Percentiles rank a stretch among this genome's conserved stretches.
These are phyloP conservation scores for Anoplius nigerrimus DNA, from an alignment of 2,888 invertebrate species.

Conservation along the genomic window DNA sequence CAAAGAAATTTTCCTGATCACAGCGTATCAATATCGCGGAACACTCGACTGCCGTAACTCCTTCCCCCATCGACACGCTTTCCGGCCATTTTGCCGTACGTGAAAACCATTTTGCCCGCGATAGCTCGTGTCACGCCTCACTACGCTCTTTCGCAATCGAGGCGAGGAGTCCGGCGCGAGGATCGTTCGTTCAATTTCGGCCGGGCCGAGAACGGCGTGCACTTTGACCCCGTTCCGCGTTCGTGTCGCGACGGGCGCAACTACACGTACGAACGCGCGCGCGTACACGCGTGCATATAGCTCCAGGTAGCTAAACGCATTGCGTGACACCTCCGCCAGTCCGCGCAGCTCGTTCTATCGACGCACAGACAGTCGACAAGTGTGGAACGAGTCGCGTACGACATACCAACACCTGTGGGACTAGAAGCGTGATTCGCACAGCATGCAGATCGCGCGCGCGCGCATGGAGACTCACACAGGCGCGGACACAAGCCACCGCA, in stretches of 20 bases:
- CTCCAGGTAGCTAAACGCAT: neutral
- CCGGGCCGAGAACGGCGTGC: neutral
- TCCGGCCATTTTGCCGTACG: too few species aligned
- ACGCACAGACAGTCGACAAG: too few species aligned
- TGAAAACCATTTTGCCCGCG: too few species aligned
- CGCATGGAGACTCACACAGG: neutral
- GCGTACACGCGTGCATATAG: neutral
- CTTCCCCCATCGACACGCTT: too few species aligned
- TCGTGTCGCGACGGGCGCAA: neutral
- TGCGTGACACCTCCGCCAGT: neutral
- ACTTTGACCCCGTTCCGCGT: neutral
- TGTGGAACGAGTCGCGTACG: too few species aligned
- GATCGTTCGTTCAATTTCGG: too few species aligned
- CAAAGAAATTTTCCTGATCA: too few species aligned
- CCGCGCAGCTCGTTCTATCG: neutral
- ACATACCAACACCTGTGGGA: conserved; percentile 17
- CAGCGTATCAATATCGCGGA: too few species aligned
- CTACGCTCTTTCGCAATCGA: too few species aligned
- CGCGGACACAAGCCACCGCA: neutral
- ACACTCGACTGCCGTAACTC: too few species aligned
- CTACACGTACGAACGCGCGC: neutral
- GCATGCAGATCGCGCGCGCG: neutral
- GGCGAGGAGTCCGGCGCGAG: too few species aligned
- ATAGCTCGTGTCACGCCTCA: too few species aligned
- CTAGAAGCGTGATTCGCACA: neutral